Conservation (phyloP, 2,888 invertebrate species). For the Meganola albula region DNA sequence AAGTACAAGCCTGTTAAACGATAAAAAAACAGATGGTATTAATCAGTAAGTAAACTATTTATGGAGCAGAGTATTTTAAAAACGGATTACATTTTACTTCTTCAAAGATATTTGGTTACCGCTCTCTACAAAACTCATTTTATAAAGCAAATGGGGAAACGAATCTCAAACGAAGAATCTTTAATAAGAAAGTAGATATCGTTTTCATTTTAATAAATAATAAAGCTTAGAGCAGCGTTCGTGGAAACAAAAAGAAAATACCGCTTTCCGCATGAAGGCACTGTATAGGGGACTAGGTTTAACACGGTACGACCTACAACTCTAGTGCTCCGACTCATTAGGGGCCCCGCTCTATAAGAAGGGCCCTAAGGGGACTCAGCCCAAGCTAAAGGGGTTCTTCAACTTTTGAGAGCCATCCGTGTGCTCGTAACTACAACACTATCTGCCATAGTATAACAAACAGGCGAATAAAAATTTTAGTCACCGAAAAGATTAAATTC, state of each 20-base stretch:
- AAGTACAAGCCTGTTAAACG: too few species aligned
- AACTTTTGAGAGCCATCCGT: conserved; percentile 59
- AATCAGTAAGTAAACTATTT: too few species aligned
- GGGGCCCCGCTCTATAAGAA: conserved; percentile 53
- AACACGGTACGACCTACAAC: conserved; percentile 68
- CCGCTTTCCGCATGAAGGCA: conserved; percentile 55
- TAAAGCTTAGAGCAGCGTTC: conserved; percentile 34
- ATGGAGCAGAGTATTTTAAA: too few species aligned
- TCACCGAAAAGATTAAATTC: not conserved
- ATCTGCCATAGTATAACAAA: conserved; percentile 30
- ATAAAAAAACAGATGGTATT: too few species aligned
- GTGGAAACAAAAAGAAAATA: conserved; percentile 60
- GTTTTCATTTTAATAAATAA: conserved; percentile 39
- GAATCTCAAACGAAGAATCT: conserved; percentile 9
- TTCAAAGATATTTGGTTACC: too few species aligned
- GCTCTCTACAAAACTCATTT: conserved; percentile 16
- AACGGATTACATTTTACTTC: too few species aligned
- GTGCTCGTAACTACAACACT: conserved; percentile 48
- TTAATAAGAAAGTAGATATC: conserved; percentile 20
- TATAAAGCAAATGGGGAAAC: conserved; percentile 20
- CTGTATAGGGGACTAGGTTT: conserved; percentile 61
- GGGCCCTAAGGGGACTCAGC: conserved; percentile 62
- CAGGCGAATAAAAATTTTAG: conserved; percentile 1
- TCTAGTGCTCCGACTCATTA: conserved; percentile 77
- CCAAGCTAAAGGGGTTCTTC: conserved; percentile 62